A percentile compares a stretch with the other conserved stretches of the same genome.
Conservation (phyloP, 2,113 vertebrate species). For the Urocitellus parryii region DNA sequence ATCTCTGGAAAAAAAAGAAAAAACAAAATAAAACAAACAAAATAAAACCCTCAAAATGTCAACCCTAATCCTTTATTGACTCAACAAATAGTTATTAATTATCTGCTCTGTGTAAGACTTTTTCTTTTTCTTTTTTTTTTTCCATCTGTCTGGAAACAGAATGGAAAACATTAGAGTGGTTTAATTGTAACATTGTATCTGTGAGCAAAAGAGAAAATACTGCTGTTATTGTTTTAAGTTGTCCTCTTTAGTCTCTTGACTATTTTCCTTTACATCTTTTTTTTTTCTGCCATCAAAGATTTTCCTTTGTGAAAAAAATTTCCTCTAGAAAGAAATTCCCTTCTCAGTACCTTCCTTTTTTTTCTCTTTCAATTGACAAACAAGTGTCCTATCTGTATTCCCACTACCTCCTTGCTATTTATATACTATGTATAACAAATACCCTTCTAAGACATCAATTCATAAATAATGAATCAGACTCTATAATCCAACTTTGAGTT, state of each 20-base stretch:
- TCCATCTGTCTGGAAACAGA: background rate
- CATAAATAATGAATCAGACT: background rate
- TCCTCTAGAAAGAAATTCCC: background rate
- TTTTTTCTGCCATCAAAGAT: background rate
- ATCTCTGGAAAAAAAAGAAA: background rate
- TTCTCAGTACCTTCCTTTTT: background rate
- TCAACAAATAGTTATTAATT: background rate
- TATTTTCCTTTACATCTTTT: background rate
- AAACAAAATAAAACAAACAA: background rate
- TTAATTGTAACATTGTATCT: slow-evolving; percentile 18
- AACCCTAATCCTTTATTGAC: background rate
- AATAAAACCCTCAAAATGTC: background rate
- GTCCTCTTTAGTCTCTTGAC: background rate
- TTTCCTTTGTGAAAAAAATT: background rate
- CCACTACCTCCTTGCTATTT: background rate
- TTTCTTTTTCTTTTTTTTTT: background rate
- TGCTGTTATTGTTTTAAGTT: background rate
- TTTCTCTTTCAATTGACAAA: slow-evolving; percentile 33
- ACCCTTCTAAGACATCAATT: background rate
- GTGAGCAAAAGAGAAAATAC: slow-evolving; percentile 1
- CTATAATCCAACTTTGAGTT: background rate
- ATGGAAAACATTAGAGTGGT: background rate
- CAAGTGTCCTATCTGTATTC: background rate
- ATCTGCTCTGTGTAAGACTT: background rate
- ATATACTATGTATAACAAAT: background rate